phyloP scores from a whole-genome alignment of 2,113 vertebrate genomes.

The Thunnus thynnus region DNA sequence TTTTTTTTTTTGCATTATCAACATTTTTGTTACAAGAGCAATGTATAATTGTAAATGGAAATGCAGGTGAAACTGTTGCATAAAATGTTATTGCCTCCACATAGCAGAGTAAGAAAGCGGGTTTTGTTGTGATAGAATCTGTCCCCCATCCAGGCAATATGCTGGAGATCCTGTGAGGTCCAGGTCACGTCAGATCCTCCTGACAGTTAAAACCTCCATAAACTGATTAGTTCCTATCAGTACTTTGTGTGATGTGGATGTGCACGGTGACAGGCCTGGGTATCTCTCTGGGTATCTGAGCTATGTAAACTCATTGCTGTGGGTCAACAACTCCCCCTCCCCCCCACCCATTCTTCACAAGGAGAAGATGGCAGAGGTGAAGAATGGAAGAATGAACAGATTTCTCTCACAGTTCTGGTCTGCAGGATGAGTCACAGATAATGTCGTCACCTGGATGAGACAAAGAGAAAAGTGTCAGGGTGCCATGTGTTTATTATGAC shows the following conservation, averaged over 20 bases:
- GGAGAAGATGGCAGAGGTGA: conserved; percentile 36
- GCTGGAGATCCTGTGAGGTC: conserved; percentile 78
- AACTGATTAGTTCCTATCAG: conserved; percentile 78
- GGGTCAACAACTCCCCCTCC: conserved; percentile 51
- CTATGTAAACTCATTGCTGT: conserved; percentile 84
- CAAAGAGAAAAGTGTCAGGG: conserved; percentile 36
- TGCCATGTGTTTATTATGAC: conserved; percentile 41
- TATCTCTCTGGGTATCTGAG: conserved; percentile 79
- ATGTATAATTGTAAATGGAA: neutral
- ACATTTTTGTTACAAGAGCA: neutral
- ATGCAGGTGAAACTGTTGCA: neutral
- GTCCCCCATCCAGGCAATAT: conserved; percentile 56
- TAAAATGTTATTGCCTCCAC: conserved; percentile 18
- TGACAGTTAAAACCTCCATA: conserved; percentile 67
- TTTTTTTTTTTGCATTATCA: no score
- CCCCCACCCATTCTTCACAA: conserved; percentile 15
- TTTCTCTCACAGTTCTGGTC: conserved; percentile 15
- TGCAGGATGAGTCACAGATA: conserved; percentile 53
- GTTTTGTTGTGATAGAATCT: conserved; percentile 73
- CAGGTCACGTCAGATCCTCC: conserved; percentile 69
- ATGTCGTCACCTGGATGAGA: conserved; percentile 52
- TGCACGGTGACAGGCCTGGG: conserved; percentile 44
- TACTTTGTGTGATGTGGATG: conserved; percentile 59
- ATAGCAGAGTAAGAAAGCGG: conserved; percentile 4
- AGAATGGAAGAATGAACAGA: conserved; percentile 44